Conservation (phyloP, 2,888 invertebrate genomes). For the Camptogramma bilineatum region DNA sequence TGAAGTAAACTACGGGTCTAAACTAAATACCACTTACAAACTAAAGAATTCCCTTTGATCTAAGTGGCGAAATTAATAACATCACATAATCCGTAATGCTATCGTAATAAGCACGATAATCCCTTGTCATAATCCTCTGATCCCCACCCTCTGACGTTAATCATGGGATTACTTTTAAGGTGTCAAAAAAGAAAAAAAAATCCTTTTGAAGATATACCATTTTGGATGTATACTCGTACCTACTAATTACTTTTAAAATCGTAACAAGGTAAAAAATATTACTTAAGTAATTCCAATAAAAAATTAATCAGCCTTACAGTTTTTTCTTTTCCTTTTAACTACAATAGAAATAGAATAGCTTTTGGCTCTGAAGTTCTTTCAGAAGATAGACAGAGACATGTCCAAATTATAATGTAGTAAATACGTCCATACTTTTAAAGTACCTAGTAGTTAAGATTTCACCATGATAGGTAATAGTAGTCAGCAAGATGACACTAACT, state of each 20-base stretch:
- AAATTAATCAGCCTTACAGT: too few species aligned
- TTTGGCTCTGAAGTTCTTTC: too few species aligned
- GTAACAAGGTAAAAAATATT: background rate
- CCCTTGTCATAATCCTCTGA: slow-evolving; percentile 41
- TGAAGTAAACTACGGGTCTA: background rate
- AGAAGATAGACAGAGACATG: too few species aligned
- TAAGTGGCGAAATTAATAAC: slow-evolving; percentile 38
- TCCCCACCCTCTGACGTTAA: slow-evolving; percentile 40
- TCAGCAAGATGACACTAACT: too few species aligned
- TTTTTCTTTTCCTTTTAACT: too few species aligned
- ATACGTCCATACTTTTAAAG: too few species aligned
- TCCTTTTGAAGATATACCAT: background rate
- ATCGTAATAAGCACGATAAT: slow-evolving; percentile 42
- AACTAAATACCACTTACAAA: background rate
- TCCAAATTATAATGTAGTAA: too few species aligned
- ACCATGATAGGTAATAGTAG: too few species aligned
- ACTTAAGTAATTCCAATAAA: too few species aligned
- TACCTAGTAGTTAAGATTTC: too few species aligned
- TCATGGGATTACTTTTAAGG: slow-evolving; percentile 28
- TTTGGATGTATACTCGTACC: background rate
- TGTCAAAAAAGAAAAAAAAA: slow-evolving; percentile 16
- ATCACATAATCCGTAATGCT: slow-evolving; percentile 36
- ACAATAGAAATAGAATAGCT: too few species aligned
- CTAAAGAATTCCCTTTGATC: slow-evolving; percentile 35
- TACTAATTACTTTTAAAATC: background rate